These are phyloP conservation scores for Zosterops borbonicus DNA, from an alignment of 2,113 vertebrate species.

Conservation along the genomic window DNA sequence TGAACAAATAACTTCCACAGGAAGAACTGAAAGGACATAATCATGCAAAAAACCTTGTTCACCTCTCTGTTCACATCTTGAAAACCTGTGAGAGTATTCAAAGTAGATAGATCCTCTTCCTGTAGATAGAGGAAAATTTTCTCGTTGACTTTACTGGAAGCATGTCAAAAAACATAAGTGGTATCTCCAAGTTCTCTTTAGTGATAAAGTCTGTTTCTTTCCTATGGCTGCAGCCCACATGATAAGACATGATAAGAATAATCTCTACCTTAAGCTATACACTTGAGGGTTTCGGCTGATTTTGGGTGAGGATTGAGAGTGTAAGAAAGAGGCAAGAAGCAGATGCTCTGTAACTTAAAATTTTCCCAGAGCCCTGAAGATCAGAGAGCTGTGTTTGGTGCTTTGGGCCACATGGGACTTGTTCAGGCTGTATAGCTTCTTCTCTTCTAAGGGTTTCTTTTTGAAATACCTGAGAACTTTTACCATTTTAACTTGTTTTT, in stretches of 20 bases:
- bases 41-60: background rate
- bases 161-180: background rate
- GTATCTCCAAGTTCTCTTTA: background rate
- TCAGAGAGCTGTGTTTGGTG: background rate
- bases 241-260: constrained; percentile 21
- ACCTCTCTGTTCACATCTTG: background rate
- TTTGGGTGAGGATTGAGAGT: background rate
- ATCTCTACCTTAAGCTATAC: background rate
- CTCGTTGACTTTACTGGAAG: background rate
- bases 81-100: background rate
- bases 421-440: background rate
- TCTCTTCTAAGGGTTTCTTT: background rate
- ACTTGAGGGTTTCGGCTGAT: background rate
- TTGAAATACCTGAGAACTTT: background rate
- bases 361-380: background rate
- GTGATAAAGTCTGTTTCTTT: background rate
- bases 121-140: background rate
- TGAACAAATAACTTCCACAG: background rate
- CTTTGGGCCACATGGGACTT: background rate
- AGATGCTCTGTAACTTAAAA: background rate
- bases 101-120: background rate
- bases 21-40: background rate
- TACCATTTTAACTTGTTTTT: background rate
- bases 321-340: background rate
- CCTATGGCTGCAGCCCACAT: background rate